Conservation (phyloP, 1,140 invertebrate genomes). For the Monochamus saltuarius region DNA sequence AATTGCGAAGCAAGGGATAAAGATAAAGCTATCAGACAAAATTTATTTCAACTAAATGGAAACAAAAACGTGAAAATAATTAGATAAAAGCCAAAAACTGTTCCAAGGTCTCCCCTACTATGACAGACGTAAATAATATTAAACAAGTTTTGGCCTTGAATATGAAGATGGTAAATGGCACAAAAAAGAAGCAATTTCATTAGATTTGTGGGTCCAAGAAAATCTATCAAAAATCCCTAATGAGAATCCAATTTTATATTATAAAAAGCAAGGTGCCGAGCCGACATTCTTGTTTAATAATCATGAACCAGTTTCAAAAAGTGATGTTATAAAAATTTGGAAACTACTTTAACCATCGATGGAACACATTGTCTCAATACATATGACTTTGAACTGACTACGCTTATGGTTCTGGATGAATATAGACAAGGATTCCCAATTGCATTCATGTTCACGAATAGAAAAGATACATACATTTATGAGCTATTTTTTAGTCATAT, state of each 20-base stretch:
- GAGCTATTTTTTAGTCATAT: slow-evolving; percentile 24
- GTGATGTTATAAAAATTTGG: slow-evolving; percentile 23
- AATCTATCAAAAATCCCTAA: neutral
- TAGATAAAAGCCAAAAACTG: no score
- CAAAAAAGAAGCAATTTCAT: no score
- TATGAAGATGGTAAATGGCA: no score
- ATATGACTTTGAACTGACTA: slow-evolving; percentile 37
- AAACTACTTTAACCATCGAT: slow-evolving; percentile 32
- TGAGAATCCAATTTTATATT: neutral
- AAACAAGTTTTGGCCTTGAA: no score
- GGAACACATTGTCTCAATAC: slow-evolving; percentile 33
- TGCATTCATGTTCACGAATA: slow-evolving; percentile 32
- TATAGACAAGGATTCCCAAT: slow-evolving; percentile 25
- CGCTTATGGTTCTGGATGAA: slow-evolving; percentile 32
- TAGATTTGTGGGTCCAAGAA: slow-evolving; percentile 6
- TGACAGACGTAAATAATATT: no score
- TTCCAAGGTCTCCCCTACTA: no score
- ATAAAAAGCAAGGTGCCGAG: neutral
- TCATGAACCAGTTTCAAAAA: slow-evolving; percentile 29
- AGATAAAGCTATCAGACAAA: no score
- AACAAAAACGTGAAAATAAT: no score
- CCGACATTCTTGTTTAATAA: slow-evolving; percentile 18
- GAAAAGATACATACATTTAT: slow-evolving; percentile 20
- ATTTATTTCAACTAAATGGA: no score
- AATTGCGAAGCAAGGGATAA: no score